These are phyloP conservation scores for Entomyzon cyanotis DNA, from an alignment of 2,113 vertebrate genomes.

Conservation along the genomic window DNA sequence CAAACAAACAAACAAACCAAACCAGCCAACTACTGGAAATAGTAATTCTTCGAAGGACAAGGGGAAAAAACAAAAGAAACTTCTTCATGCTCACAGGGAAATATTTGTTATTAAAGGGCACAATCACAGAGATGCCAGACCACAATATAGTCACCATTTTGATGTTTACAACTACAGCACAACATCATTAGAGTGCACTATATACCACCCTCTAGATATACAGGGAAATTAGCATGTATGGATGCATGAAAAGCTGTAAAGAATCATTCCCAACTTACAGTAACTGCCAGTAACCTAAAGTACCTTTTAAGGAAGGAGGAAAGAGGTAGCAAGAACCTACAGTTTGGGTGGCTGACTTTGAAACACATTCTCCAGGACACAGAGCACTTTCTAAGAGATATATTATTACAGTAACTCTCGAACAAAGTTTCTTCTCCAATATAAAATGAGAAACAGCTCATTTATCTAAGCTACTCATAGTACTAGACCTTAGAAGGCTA, in stretches of 20 bases:
- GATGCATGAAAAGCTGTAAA: background rate
- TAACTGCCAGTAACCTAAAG: background rate
- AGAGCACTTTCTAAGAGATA: background rate
- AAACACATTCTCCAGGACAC: background rate
- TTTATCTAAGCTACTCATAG: background rate
- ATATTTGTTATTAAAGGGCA: background rate
- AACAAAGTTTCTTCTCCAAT: background rate
- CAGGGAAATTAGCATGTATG: rapidly evolving
- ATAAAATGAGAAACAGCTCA: background rate
- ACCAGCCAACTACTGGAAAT: background rate
- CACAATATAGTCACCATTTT: background rate
- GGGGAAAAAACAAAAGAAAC: background rate
- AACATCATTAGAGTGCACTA: background rate
- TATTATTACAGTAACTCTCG: rapidly evolving
- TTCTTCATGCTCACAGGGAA: background rate
- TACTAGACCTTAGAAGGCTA: background rate
- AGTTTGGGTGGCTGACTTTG: no score
- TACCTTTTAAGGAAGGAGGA: background rate
- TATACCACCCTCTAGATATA: background rate
- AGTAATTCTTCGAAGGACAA: background rate
- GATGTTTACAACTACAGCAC: background rate
- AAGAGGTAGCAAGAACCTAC: background rate
- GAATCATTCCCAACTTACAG: background rate
- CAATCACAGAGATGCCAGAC: background rate
- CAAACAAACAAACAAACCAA: no score